A percentile compares a stretch with the other conserved stretches of the same genome.
These are phyloP conservation scores for Sprattus sprattus DNA, from an alignment of 2,113 vertebrate genomes.

Conservation along the genomic window DNA sequence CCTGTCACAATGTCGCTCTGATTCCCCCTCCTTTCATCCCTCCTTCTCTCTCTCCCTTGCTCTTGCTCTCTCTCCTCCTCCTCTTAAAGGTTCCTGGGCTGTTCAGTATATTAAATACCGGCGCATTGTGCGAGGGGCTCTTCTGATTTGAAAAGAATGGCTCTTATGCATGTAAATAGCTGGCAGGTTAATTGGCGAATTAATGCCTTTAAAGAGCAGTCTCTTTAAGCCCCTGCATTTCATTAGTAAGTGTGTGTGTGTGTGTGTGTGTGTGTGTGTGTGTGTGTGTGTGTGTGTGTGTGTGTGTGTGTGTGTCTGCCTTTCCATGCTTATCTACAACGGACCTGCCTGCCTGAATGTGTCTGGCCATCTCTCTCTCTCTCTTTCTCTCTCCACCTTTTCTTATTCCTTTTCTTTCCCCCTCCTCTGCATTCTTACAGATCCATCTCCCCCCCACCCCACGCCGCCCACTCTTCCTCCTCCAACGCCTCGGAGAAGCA, in stretches of 20 bases:
- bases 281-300: constrained; percentile 8
- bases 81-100: background rate
- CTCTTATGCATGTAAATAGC: constrained; percentile 37
- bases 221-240: constrained; percentile 14
- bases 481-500: background rate
- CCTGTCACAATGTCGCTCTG: constrained; percentile 52
- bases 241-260: constrained; percentile 10
- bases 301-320: constrained; percentile 23
- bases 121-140: constrained; percentile 37
- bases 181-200: constrained; percentile 38
- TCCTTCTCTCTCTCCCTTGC: constrained; percentile 14
- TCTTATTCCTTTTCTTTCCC: background rate
- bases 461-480: background rate
- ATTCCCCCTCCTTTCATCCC: constrained; percentile 42
- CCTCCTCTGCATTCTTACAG: background rate
- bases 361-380: background rate
- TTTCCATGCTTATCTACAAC: background rate
- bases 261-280: constrained; percentile 25
- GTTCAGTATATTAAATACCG: constrained; percentile 48
- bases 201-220: constrained; percentile 37
- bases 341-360: constrained; percentile 5
- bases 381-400: background rate
- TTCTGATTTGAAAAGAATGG: constrained; percentile 6
- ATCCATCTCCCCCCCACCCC: background rate
- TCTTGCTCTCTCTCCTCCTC: constrained; percentile 30